A percentile compares a stretch with the other conserved stretches of the same genome.
phyloP scores from a whole-genome alignment of 2,888 invertebrate species.

The Pandemis cinnamomeana region DNA sequence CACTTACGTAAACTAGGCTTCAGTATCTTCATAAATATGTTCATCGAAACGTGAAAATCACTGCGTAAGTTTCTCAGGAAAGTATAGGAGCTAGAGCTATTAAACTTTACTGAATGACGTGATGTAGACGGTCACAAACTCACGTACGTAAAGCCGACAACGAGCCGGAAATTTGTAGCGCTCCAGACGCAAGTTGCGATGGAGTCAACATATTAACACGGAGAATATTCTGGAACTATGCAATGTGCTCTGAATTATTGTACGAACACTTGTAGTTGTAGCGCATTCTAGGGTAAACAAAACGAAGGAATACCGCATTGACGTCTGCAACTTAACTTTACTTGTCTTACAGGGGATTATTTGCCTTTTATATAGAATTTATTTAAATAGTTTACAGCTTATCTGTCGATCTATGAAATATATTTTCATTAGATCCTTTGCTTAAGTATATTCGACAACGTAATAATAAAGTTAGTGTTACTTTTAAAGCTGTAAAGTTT shows the following conservation, averaged over 20 bases:
- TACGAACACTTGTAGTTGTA: slow-evolving; percentile 4
- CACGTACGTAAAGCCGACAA: slow-evolving; percentile 9
- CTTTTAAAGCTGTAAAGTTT: slow-evolving; percentile 19
- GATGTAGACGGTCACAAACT: slow-evolving; percentile 1
- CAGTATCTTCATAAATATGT: not conserved
- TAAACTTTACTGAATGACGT: slow-evolving; percentile 1
- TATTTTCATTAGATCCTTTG: not conserved
- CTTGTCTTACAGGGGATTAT: not conserved
- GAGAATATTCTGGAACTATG: slow-evolving; percentile 20
- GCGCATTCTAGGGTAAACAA: slow-evolving; percentile 3
- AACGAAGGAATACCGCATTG: not conserved
- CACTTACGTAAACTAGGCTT: too few species aligned
- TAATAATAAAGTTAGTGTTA: slow-evolving; percentile 20
- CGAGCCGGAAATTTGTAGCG: slow-evolving; percentile 21
- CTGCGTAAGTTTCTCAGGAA: not conserved
- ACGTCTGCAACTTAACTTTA: not conserved
- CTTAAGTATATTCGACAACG: not conserved
- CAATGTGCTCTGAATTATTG: slow-evolving; percentile 9
- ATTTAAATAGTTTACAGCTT: too few species aligned
- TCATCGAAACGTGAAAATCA: not conserved
- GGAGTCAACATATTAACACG: slow-evolving; percentile 18
- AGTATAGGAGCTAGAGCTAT: not conserved
- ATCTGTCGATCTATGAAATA: too few species aligned
- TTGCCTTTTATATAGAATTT: not conserved
- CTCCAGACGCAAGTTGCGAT: slow-evolving; percentile 5